Evolutionary conservation across 2,797 vertebrate species (phyloP).

Genomic region (Coregonus sp.): DNA sequence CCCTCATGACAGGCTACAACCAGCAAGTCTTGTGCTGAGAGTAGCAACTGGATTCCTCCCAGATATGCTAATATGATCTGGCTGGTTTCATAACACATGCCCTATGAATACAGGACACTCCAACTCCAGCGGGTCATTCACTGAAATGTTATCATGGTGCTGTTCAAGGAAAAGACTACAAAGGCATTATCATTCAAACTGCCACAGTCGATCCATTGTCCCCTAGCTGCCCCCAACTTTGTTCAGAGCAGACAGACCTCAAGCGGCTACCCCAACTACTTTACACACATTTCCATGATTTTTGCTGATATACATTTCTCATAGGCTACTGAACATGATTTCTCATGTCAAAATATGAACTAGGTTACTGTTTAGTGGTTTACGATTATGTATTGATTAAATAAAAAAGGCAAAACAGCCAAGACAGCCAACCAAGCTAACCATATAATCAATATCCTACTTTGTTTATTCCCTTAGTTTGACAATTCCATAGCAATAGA

Average conservation of each 20-base stretch:
- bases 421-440: not conserved
- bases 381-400: not conserved
- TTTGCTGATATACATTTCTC: not conserved
- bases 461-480: not conserved
- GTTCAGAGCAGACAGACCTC: not conserved
- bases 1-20: no score
- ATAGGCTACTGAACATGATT: not conserved
- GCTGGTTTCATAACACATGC: not conserved
- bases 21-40: no score
- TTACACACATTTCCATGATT: not conserved
- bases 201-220: not conserved
- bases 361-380: no score
- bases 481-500: not conserved
- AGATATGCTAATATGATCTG: not conserved
- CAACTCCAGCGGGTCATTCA: not conserved
- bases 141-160: conserved; percentile 4
- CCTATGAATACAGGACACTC: not conserved
- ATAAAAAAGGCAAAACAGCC: not conserved
- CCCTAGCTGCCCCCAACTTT: not conserved
- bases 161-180: conserved; percentile 11
- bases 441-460: not conserved
- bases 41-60: no score
- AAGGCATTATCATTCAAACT: conserved; percentile 17
- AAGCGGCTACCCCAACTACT: not conserved
- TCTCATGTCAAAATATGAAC: not conserved